Evolutionary conservation across 2,113 vertebrate species (phyloP), one percentile per base, ranked within the genome.

Genomic region (Montifringilla adamsi): DNA sequence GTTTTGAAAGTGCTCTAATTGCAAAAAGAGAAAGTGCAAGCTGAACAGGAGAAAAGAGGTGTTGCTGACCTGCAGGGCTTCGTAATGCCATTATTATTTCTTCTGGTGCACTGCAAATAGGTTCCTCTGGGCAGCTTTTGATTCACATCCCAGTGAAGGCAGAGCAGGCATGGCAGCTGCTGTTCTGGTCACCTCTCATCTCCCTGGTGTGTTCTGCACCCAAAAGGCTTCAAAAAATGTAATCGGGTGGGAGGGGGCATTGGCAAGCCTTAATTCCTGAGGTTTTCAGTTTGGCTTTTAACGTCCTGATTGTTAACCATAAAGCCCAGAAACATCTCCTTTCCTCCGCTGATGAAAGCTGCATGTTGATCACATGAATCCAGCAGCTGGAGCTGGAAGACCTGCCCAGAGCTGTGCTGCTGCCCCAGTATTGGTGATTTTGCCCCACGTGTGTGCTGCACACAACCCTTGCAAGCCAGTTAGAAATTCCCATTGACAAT

Each of bases 81-180:
- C 1, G 2, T 43, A 73, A 52, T 53, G 47, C n/a, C 68, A 44
- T 23, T 53, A 3, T 78, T 90, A 66, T 64, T 91, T 88, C 56
- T 84, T 47, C 56, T 89, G 35, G 21, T 55, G 43, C 6, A 1
- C 83, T 88, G 27, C 43, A 75, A n/a, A 68, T 30, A 47, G 33
- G 35, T 82, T 82, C 26, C 24, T 89, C 22, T 69, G 73, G 66
- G 24, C 77, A 87, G 52, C 41, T 93, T 91, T 78, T 93, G 47
- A 78, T 78, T 89, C 77, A 35, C 9, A n/a, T 46, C 43, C 59
- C 3, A 1, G 21, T 33, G 84, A 76, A 75, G 55, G 58, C 80
- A 87, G 62, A 72, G 35, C 0, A 0, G 62, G 11, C 74, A 49
- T 2, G 27, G 59, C 52, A 91, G 44, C 44, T 84, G 87, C 79